Conservation (phyloP, 2,888 invertebrate genomes). For the Morpho achilles region DNA sequence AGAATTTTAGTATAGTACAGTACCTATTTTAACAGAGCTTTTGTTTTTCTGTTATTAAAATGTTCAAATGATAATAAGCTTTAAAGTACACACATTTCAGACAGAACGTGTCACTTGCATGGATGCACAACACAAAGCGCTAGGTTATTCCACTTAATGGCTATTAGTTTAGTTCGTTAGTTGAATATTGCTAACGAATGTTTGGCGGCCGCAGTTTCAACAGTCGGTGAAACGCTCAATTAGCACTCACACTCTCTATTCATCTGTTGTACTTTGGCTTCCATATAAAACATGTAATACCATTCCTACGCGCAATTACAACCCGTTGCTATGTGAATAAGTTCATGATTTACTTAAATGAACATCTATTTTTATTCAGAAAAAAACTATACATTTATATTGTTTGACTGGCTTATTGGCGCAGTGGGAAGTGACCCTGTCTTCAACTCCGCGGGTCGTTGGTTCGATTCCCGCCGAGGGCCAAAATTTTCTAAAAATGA, state of each 20-base stretch:
- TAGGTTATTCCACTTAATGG: constrained; percentile 31
- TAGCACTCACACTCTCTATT: constrained; percentile 51
- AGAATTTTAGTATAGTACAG: too few relatives aligned
- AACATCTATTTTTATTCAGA: too few relatives aligned
- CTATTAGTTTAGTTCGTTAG: constrained; percentile 78
- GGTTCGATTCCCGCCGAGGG: too few relatives aligned
- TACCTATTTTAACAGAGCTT: too few relatives aligned
- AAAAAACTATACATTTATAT: too few relatives aligned
- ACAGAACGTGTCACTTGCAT: constrained; percentile 4
- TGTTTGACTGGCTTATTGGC: too few relatives aligned
- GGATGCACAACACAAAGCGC: constrained; percentile 9
- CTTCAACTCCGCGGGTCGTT: too few relatives aligned
- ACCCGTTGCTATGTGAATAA: too few relatives aligned
- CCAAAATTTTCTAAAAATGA: too few relatives aligned
- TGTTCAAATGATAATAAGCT: neutral
- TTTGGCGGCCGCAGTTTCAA: constrained; percentile 57
- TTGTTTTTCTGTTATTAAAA: neutral
- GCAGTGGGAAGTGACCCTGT: too few relatives aligned
- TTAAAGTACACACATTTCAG: neutral
- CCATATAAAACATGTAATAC: constrained; percentile 50
- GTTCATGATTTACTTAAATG: too few relatives aligned
- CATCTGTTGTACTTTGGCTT: constrained; percentile 47
- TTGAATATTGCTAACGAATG: constrained; percentile 77
- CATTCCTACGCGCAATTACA: neutral
- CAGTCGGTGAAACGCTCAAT: constrained; percentile 65